Evolutionary conservation across 2,113 vertebrate genomes (phyloP), one percentile per base, ranked within the genome.

Genomic region (Xiphophorus maculatus): DNA sequence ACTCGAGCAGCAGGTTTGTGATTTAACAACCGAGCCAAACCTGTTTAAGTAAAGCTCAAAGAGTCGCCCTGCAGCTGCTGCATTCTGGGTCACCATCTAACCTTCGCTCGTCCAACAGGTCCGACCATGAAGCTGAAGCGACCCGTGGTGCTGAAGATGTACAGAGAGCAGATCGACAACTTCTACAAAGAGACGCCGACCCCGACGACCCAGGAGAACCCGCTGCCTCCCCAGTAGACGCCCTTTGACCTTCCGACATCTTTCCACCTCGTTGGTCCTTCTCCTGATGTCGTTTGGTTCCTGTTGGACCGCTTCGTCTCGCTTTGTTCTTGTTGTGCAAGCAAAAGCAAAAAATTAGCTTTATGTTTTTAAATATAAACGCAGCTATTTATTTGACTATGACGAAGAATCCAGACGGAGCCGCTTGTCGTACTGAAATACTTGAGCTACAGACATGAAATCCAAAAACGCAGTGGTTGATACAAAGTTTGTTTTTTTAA

Each of bases 111-210:
- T 73, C 65, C 58, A 7, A 2, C 80, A 99, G 98, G 97, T 27
- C 97, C 97, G 0, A 97, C 96, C 0, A 94, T 96, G 94, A 99
- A 99, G 91, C 88, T 99, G 75, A 97, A 94, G 91, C 90, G 97
- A 32, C 80, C 92, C 0, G 93, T 91, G 63, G 94, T 97, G 28
- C 27, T 10, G 29, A 94, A 96, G 84, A 97, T 97, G 84, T 98
- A 97, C 92, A 91, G 79, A 63, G 88, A 93, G 0, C 94, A 94
- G 51, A 96, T 98, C 0, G 91, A 96, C 0, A 93, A 84, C 87
- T 93, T 99, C 33, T 99, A 98, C 35, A 64, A 75, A 0, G 95
- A 96, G 1, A n/a, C 61, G 0, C 68, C 79, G 0, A 88, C 91
- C 0, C 93, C 95, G 0, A 63, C 72, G 2, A 73, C 90, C 3